Percentiles rank a stretch among this genome's conserved stretches.
Conservation (phyloP, 2,797 vertebrate genomes). For the Lepus oiostolus region DNA sequence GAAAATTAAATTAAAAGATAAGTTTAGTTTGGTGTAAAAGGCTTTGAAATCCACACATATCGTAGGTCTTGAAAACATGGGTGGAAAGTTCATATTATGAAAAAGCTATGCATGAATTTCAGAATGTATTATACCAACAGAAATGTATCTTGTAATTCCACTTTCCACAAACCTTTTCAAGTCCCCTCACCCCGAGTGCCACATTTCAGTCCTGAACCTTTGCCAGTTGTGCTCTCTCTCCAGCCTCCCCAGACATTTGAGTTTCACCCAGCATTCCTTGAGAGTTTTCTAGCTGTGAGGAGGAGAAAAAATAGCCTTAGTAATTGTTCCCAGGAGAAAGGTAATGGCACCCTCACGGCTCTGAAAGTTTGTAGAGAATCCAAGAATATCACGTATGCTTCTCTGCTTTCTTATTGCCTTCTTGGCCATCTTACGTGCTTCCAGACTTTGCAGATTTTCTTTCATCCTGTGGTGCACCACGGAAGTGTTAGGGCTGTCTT, state of each 20-base stretch:
- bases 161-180: too few relatives aligned
- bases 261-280: background rate
- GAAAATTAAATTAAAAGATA: too few relatives aligned
- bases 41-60: too few relatives aligned
- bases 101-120: too few relatives aligned
- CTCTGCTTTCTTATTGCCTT: background rate
- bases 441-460: background rate
- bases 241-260: background rate
- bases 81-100: too few relatives aligned
- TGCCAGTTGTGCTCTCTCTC: constrained; percentile 10
- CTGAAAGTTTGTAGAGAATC: background rate
- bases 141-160: too few relatives aligned
- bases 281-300: background rate
- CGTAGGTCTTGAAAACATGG: too few relatives aligned
- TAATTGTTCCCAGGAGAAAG: background rate
- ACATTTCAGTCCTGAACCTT: background rate
- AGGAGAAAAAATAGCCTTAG: background rate
- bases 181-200: background rate
- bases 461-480: background rate
- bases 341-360: background rate
- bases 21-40: too few relatives aligned
- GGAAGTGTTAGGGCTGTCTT: background rate
- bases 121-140: too few relatives aligned
- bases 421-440: background rate
- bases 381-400: background rate